phyloP scores from a whole-genome alignment of 2,797 vertebrate genomes.

The Tachyglossus aculeatus region DNA sequence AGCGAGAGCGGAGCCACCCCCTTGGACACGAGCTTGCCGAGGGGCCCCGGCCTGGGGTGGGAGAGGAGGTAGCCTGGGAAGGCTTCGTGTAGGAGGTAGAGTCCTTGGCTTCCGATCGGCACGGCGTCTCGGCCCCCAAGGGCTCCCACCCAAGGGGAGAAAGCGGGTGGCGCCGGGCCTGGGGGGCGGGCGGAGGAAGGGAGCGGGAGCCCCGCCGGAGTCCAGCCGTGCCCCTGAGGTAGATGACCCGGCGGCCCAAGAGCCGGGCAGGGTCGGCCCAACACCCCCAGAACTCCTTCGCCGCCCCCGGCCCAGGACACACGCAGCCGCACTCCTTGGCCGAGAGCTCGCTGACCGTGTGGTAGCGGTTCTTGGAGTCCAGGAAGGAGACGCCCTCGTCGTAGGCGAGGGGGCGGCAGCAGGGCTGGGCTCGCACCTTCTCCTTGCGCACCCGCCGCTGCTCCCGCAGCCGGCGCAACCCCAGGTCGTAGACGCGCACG shows the following conservation, averaged over 20 bases:
- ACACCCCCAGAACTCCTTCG: neutral
- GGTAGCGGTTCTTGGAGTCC: slow-evolving; percentile 85
- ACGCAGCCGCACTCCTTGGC: slow-evolving; percentile 93
- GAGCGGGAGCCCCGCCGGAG: neutral
- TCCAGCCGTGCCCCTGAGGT: slow-evolving; percentile 5
- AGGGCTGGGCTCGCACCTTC: slow-evolving; percentile 84
- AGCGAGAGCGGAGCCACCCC: no score
- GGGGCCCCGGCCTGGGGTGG: neutral
- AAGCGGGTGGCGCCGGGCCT: no score
- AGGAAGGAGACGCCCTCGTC: slow-evolving; percentile 90
- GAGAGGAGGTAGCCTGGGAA: neutral
- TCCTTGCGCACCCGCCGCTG: slow-evolving; percentile 77
- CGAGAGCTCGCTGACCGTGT: slow-evolving; percentile 89
- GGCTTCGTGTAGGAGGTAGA: neutral
- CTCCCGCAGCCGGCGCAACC: slow-evolving; percentile 84
- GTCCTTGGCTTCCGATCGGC: no score
- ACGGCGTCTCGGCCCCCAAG: no score
- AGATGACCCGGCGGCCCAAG: neutral
- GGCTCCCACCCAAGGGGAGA: no score
- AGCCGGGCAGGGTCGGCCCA: neutral
- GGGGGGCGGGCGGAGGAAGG: neutral
- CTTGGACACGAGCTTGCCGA: no score
- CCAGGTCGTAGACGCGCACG: slow-evolving; percentile 89
- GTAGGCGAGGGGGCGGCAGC: slow-evolving; percentile 89
- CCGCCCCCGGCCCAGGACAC: slow-evolving; percentile 62